Evolutionary conservation across 1,140 invertebrate species (phyloP).

Genomic region (Anastrepha ludens): DNA sequence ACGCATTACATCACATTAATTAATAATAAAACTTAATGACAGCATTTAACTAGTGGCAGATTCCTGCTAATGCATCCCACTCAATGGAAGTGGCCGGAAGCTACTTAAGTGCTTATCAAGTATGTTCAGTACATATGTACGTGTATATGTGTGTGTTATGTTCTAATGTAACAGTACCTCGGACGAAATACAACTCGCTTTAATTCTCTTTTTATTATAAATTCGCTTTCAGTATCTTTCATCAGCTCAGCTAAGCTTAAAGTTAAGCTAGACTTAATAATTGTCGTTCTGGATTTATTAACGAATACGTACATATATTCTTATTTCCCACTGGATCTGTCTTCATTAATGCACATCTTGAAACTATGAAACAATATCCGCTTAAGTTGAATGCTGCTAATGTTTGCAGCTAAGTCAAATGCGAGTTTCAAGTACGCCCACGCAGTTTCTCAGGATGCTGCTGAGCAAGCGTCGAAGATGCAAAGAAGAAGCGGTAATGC

Average conservation of each 20-base stretch:
- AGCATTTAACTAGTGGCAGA: neutral
- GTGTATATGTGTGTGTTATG: too few relatives aligned
- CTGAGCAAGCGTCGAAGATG: neutral
- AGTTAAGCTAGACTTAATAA: neutral
- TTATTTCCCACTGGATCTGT: neutral
- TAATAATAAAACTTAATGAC: constrained; percentile 24
- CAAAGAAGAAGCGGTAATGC: neutral
- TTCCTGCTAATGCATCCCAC: neutral
- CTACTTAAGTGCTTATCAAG: neutral
- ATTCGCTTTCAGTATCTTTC: constrained; percentile 6
- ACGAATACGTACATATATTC: neutral
- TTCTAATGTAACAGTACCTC: too few relatives aligned
- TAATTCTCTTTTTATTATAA: neutral
- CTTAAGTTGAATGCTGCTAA: neutral
- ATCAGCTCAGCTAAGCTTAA: constrained; percentile 12
- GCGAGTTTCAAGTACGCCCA: neutral
- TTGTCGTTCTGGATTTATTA: neutral
- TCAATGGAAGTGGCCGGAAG: constrained; percentile 26
- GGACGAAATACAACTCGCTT: neutral
- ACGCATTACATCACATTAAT: constrained; percentile 12
- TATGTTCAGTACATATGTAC: neutral
- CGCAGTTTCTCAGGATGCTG: neutral
- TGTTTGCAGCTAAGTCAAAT: neutral
- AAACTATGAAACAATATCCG: constrained; percentile 29
- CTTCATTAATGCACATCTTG: neutral